A percentile compares a stretch with the other conserved stretches of the same genome.
These are phyloP conservation scores for Barnardius zonarius DNA, from an alignment of 2,113 vertebrate genomes.

Conservation along the genomic window DNA sequence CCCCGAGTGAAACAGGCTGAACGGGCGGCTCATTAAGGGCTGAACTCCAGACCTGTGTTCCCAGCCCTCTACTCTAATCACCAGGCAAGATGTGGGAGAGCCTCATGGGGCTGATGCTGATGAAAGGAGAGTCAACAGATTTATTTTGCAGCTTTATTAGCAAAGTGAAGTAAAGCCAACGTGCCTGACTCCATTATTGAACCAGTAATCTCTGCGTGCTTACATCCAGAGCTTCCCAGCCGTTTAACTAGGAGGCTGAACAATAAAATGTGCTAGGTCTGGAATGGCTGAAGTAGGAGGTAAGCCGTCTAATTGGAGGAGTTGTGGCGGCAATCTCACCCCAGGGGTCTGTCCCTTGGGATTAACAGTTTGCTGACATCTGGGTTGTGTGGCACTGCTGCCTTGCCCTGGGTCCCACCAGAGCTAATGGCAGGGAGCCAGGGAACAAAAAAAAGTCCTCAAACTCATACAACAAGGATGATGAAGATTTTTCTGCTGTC, in stretches of 20 bases:
- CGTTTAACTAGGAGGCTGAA: conserved; percentile 13
- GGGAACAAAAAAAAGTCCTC: background rate
- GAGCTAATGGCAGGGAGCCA: conserved; percentile 17
- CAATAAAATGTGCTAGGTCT: conserved; percentile 8
- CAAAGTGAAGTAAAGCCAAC: background rate
- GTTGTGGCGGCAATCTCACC: conserved; percentile 14
- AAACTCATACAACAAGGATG: background rate
- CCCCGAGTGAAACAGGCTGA: conserved; percentile 36
- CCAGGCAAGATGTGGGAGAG: conserved; percentile 4
- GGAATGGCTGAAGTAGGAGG: conserved; percentile 32
- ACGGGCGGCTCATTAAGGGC: conserved; percentile 64
- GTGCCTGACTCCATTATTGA: background rate
- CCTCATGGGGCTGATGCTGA: conserved; percentile 24
- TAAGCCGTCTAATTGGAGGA: conserved; percentile 56
- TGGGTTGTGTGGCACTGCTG: background rate
- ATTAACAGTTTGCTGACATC: conserved; percentile 53
- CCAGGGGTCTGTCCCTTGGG: conserved; percentile 55
- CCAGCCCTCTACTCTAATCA: conserved; percentile 46
- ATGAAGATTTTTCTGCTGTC: conserved; percentile 1
- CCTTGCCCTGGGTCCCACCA: conserved; percentile 17
- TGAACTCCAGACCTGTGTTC: conserved; percentile 23
- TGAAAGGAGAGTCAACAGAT: conserved; percentile 30
- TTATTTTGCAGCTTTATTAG: conserved; percentile 45
- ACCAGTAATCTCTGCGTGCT: background rate
- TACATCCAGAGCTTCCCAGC: conserved; percentile 18